phyloP scores from a whole-genome alignment of 64 coral and sea anemone genomes.

The Montipora cactus region DNA sequence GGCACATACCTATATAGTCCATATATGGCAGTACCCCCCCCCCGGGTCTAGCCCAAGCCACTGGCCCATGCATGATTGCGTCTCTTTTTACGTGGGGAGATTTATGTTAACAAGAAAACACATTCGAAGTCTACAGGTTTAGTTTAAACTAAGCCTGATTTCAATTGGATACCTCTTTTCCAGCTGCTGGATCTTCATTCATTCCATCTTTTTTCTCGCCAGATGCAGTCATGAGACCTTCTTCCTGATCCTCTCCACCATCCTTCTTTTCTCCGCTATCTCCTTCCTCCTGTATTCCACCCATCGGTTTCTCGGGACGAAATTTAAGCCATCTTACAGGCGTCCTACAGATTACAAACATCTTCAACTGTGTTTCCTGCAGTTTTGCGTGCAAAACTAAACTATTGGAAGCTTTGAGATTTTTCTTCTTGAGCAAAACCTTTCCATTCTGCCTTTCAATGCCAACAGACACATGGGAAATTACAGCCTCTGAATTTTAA shows the following conservation, averaged over 20 bases:
- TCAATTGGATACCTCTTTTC: conserved; percentile 61
- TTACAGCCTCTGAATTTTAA: too few relatives aligned
- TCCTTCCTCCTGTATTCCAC: conserved; percentile 91
- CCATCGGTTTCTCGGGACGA: conserved; percentile 87
- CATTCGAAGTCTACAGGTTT: too few relatives aligned
- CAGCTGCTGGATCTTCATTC: conserved; percentile 23
- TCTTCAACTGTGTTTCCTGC: background rate
- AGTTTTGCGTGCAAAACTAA: background rate
- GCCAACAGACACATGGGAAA: too few relatives aligned
- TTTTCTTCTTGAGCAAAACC: too few relatives aligned
- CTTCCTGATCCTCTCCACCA: conserved; percentile 51
- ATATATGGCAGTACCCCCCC: too few relatives aligned
- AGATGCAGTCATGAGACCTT: conserved; percentile 5
- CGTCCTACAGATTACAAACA: conserved; percentile 58
- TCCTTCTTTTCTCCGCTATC: conserved; percentile 71
- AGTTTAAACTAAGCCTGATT: background rate
- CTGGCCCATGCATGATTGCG: too few relatives aligned
- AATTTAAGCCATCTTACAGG: conserved; percentile 92
- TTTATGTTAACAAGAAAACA: too few relatives aligned
- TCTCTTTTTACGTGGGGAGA: too few relatives aligned
- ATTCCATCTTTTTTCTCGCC: conserved; percentile 57
- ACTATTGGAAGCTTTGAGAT: background rate
- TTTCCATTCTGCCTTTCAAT: too few relatives aligned
- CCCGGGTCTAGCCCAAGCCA: too few relatives aligned
- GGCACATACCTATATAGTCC: too few relatives aligned